Evolutionary conservation across 2,797 vertebrate species (phyloP).

Genomic region (Pyrrhura leucotis): DNA sequence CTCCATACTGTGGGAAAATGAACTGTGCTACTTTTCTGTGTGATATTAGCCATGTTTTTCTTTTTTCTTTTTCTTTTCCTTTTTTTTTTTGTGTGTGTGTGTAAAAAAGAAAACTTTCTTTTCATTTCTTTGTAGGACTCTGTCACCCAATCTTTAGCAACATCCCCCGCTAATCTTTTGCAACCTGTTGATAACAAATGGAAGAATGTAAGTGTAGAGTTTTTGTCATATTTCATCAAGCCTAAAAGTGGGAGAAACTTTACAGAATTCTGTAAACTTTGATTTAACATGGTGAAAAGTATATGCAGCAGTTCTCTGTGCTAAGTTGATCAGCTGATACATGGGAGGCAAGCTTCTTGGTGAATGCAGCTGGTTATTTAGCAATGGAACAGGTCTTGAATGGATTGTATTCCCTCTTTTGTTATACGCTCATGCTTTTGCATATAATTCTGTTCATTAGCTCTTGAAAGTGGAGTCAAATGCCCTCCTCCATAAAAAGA

Average conservation of each 20-base stretch:
- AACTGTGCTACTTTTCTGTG: background rate
- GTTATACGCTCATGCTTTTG: background rate
- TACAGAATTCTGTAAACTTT: background rate
- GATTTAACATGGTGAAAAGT: background rate
- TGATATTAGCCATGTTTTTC: background rate
- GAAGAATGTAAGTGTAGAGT: slow-evolving; percentile 51
- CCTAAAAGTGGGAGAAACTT: background rate
- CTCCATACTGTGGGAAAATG: background rate
- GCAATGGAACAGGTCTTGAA: background rate
- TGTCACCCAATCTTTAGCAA: slow-evolving; percentile 15
- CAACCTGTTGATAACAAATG: slow-evolving; percentile 69
- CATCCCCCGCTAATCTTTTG: slow-evolving; percentile 55
- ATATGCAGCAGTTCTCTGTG: background rate
- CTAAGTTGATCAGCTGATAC: background rate
- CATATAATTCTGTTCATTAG: background rate
- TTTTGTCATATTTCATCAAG: background rate
- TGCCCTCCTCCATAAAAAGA: background rate
- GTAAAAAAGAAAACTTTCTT: background rate
- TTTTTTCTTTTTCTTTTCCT: background rate
- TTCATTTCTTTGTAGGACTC: slow-evolving; percentile 29
- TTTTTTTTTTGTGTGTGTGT: background rate
- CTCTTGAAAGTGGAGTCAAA: background rate
- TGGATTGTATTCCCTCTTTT: background rate
- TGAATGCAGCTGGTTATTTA: background rate
- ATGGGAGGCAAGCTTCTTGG: background rate